Percentiles rank a stretch among this genome's conserved stretches.
These are phyloP conservation scores for Incurvaria masculella DNA, from an alignment of 2,888 invertebrate species.

Conservation along the genomic window DNA sequence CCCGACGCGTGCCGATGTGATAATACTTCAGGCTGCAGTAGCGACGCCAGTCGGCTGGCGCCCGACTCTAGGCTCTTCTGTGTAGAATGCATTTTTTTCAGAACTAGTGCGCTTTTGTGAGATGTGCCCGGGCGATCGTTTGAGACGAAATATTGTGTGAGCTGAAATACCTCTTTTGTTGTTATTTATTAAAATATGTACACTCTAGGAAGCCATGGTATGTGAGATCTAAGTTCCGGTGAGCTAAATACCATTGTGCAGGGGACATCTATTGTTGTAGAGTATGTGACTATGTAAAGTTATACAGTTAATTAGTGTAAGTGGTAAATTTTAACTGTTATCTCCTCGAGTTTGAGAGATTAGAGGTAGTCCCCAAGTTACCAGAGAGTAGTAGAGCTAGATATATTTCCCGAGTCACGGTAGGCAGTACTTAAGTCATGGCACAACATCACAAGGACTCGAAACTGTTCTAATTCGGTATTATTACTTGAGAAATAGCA, in stretches of 20 bases:
- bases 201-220: neutral
- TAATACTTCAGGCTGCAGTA: neutral
- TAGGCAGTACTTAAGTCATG: neutral
- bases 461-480: neutral
- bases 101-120: neutral
- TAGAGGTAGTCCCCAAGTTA: neutral
- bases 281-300: neutral
- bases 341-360: neutral
- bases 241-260: neutral
- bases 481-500: too few relatives aligned
- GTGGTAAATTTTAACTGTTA: neutral
- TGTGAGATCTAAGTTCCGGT: neutral
- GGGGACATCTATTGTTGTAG: neutral
- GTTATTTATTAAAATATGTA: constrained; percentile 25
- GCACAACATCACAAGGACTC: neutral
- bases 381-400: neutral
- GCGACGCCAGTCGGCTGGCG: too few relatives aligned
- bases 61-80: too few relatives aligned
- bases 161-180: constrained; percentile 36
- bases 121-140: neutral
- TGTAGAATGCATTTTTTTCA: neutral
- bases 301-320: neutral
- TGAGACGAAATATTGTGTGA: constrained; percentile 13
- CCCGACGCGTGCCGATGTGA: neutral
- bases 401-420: neutral